These are phyloP conservation scores for Zapus hudsonius DNA, from an alignment of 2,113 vertebrate species.

Conservation along the genomic window DNA sequence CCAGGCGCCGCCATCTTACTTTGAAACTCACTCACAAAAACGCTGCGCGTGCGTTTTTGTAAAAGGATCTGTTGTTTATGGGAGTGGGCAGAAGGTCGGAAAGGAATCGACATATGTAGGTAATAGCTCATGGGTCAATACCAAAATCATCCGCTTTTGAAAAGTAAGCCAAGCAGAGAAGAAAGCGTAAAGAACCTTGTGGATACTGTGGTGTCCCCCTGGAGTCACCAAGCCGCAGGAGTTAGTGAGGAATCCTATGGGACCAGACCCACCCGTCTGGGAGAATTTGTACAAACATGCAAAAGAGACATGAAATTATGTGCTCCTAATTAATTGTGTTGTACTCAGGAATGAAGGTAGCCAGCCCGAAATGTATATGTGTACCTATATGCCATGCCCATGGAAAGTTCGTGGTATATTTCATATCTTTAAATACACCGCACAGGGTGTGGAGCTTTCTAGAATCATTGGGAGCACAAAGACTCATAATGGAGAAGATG, in stretches of 20 bases:
- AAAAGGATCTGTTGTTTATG: not conserved
- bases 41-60: not conserved
- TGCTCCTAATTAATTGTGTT: not conserved
- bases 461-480: not conserved
- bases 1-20: conserved; percentile 72
- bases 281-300: not conserved
- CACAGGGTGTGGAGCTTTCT: not conserved
- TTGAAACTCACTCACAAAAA: conserved; percentile 2
- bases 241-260: not conserved
- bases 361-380: not conserved
- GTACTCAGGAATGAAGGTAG: not conserved
- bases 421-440: not conserved
- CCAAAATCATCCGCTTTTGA: not conserved
- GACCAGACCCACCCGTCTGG: not conserved
- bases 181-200: not conserved
- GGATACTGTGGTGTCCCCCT: not conserved
- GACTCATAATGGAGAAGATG: not conserved
- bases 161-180: not conserved
- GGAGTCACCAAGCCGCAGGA: not conserved
- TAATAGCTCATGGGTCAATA: not conserved
- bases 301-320: not conserved
- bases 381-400: fast-evolving
- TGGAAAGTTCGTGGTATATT: not conserved
- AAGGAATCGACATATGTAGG: not conserved
- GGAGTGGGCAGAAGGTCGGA: not conserved